A percentile compares a stretch with the other conserved stretches of the same genome.
phyloP scores from a whole-genome alignment of 2,797 vertebrate species.

The Pygocentrus nattereri region DNA sequence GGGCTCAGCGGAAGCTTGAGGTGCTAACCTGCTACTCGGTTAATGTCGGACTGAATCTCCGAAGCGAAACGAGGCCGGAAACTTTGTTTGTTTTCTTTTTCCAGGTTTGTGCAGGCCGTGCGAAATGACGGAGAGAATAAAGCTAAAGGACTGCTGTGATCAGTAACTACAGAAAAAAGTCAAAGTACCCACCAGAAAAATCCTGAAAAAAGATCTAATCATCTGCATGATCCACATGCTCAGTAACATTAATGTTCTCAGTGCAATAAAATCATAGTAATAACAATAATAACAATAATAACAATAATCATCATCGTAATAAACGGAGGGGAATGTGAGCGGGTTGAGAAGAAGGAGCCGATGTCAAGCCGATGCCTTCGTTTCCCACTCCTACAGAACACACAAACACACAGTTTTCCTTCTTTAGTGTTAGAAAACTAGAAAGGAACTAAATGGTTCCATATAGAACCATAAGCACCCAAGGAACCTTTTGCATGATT shows the following conservation, averaged over 20 bases:
- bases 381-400: conserved; percentile 82
- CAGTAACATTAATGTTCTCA: conserved; percentile 36
- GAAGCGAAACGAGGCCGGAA: not conserved
- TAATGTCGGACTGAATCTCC: not conserved
- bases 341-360: conserved; percentile 11
- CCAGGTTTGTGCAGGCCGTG: not conserved
- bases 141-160: conserved; percentile 16
- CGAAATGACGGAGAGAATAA: not conserved
- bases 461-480: too few species aligned
- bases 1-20: too few species aligned
- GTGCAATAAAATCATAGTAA: conserved; percentile 55
- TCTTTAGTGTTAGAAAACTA: too few species aligned
- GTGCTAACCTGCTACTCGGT: too few species aligned
- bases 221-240: conserved; percentile 73
- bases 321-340: conserved; percentile 50
- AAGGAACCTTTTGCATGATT: too few species aligned
- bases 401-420: not conserved
- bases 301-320: conserved; percentile 33
- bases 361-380: conserved; percentile 77
- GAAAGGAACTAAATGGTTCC: too few species aligned
- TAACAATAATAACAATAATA: conserved; percentile 45
- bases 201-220: conserved; percentile 41
- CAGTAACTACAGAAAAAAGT: conserved; percentile 39
- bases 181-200: conserved; percentile 33
- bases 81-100: too few species aligned